phyloP scores from a whole-genome alignment of 2,113 vertebrate species.

The Semnornis frantzii region DNA sequence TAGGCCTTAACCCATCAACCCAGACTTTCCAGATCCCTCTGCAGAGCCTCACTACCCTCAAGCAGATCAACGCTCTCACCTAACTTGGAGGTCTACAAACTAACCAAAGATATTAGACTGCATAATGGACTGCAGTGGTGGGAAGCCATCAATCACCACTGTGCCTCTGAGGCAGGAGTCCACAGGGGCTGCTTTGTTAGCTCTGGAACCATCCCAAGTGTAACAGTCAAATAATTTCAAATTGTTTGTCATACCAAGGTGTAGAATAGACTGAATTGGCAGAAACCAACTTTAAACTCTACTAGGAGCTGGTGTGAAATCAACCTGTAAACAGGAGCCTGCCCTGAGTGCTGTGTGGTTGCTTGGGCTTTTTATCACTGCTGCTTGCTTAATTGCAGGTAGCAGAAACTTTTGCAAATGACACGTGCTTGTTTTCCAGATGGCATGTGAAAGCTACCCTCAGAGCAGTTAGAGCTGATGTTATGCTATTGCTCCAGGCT shows the following conservation, averaged over 20 bases:
- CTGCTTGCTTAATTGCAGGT: neutral
- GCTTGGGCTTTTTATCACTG: neutral
- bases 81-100: too few relatives aligned
- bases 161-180: neutral
- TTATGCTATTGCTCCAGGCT: neutral
- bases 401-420: neutral
- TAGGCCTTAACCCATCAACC: too few relatives aligned
- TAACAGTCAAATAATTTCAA: neutral
- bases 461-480: neutral
- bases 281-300: neutral
- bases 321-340: neutral
- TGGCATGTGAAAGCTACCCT: neutral
- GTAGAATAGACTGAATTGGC: neutral
- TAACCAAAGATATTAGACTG: neutral
- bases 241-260: neutral
- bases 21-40: too few relatives aligned
- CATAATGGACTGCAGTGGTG: neutral
- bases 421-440: neutral
- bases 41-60: too few relatives aligned
- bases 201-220: neutral
- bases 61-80: too few relatives aligned
- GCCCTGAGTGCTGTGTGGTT: rapidly evolving
- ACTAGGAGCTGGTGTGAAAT: neutral
- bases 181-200: neutral
- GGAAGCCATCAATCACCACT: neutral